These are phyloP conservation scores for Cantharis rustica DNA, from an alignment of 2,888 invertebrate species.

Conservation along the genomic window DNA sequence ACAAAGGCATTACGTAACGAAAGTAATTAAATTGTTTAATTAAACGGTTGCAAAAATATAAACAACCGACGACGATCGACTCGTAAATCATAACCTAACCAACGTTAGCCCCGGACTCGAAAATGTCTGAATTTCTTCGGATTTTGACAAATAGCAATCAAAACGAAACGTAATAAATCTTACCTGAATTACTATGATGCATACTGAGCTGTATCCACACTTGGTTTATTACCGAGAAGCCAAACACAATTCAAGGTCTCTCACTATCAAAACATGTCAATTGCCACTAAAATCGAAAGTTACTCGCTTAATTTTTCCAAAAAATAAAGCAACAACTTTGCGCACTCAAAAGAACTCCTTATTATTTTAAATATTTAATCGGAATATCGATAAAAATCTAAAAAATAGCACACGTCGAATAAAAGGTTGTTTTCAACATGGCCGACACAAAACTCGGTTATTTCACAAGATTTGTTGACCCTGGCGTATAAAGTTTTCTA, in stretches of 20 bases:
- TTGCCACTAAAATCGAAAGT: conserved; percentile 40
- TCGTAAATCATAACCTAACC: conserved; percentile 26
- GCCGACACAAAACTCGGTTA: conserved; percentile 58
- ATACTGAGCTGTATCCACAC: conserved; percentile 52
- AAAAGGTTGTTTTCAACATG: conserved; percentile 60
- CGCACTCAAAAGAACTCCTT: conserved; percentile 37
- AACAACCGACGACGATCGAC: neutral
- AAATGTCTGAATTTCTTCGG: neutral
- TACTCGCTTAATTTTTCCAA: conserved; percentile 40
- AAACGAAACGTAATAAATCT: conserved; percentile 13
- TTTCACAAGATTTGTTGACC: conserved; percentile 60
- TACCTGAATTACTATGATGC: conserved; percentile 51
- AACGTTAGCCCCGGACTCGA: conserved; percentile 6
- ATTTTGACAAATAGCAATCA: neutral
- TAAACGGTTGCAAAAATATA: conserved; percentile 2
- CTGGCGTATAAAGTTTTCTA: conserved; percentile 51
- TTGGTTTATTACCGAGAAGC: conserved; percentile 46
- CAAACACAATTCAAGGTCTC: conserved; percentile 57
- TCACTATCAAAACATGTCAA: conserved; percentile 51
- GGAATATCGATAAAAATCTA: conserved; percentile 48
- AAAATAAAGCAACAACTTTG: conserved; percentile 35
- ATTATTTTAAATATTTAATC: conserved; percentile 37
- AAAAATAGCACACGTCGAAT: conserved; percentile 55
- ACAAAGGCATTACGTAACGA: neutral
- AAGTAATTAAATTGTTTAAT: neutral